Conservation (phyloP, 2,888 invertebrate genomes). For the Polydrusus pterygomalis region DNA sequence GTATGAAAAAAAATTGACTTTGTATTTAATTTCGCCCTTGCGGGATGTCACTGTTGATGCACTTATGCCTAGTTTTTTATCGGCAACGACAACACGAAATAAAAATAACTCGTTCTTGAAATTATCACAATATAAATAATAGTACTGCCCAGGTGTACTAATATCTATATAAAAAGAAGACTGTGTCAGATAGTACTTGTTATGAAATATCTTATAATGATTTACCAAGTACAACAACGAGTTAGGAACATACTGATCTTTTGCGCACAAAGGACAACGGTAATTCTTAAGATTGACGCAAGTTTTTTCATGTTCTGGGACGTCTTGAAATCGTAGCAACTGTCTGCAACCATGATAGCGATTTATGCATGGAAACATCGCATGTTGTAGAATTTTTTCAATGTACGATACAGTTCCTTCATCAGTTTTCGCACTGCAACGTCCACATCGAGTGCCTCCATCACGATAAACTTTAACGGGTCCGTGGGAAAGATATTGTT, state of each 20-base stretch:
- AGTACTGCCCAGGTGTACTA: not conserved
- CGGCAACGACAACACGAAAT: not conserved
- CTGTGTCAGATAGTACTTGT: not conserved
- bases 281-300: not conserved
- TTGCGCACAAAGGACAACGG: not conserved
- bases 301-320: constrained; percentile 5
- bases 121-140: not conserved
- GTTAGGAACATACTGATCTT: not conserved
- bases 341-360: constrained; percentile 14
- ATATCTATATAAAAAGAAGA: not conserved
- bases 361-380: constrained; percentile 16
- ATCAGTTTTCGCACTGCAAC: not conserved
- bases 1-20: not conserved
- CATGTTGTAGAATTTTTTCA: not conserved
- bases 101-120: not conserved
- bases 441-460: not conserved
- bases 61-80: not conserved
- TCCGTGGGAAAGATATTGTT: not conserved
- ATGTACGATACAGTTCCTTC: not conserved
- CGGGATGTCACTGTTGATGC: not conserved
- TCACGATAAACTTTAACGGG: not conserved
- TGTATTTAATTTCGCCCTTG: not conserved
- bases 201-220: constrained; percentile 14
- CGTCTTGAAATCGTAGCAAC: constrained; percentile 9
- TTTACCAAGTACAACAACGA: constrained; percentile 10